Conservation (phyloP, 2,888 invertebrate species). For the Conchocele bisecta region DNA sequence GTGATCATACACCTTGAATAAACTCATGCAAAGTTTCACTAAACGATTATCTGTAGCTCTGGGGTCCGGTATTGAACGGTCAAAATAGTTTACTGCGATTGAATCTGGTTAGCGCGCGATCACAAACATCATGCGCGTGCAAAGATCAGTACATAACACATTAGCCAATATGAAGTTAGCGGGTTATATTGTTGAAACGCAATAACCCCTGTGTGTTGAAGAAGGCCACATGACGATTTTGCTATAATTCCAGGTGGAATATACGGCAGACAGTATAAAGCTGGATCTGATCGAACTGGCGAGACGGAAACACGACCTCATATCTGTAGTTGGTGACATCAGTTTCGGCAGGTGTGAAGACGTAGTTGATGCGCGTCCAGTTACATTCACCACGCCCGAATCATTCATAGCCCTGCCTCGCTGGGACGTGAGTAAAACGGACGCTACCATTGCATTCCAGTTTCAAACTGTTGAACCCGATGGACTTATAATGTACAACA, state of each 20-base stretch:
- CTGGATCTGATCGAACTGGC: constrained; percentile 95
- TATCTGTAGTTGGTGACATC: constrained; percentile 92
- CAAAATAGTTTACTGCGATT: too few relatives aligned
- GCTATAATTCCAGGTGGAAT: constrained; percentile 91
- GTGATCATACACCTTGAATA: too few relatives aligned
- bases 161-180: too few relatives aligned
- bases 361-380: constrained; percentile 87
- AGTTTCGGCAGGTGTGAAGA: constrained; percentile 84
- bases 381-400: constrained; percentile 95
- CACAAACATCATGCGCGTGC: too few relatives aligned
- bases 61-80: too few relatives aligned
- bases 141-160: too few relatives aligned
- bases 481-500: constrained; percentile 96
- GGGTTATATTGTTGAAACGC: too few relatives aligned
- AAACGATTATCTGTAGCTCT: too few relatives aligned
- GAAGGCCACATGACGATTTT: too few relatives aligned
- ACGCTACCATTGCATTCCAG: constrained; percentile 94
- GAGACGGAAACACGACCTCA: constrained; percentile 90
- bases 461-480: constrained; percentile 97
- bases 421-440: constrained; percentile 93
- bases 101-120: too few relatives aligned
- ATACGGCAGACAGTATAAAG: constrained; percentile 93
- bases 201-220: too few relatives aligned
- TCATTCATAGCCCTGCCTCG: constrained; percentile 89
- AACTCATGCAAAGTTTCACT: too few relatives aligned